Base-by-base conservation (phyloP, 2,888 invertebrate species). In the Aelia acuminata region DNA sequence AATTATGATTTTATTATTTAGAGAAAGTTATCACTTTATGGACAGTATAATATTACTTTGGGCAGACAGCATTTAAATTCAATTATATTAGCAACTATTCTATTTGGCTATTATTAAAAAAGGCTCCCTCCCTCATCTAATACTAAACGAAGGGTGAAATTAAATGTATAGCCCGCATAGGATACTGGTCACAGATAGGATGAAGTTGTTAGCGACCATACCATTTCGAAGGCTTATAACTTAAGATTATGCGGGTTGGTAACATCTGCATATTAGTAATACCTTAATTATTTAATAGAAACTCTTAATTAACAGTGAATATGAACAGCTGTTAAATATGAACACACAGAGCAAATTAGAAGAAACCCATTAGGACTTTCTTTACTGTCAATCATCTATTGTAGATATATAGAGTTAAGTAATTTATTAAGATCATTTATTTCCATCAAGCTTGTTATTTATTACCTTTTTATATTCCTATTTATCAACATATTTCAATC, bases 241-340 rank as follows among this genome's bases (percentile, higher is more conserved):
- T 57, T 57, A 13, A 26, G 57, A 15, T 15, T 11, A 57, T 57
- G 57, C 57, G 57, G 57, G 57, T 57, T 57, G 26, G 57, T 57
- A 57, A 13, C 57, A 57, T 57, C 57, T 57, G 57, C 57, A 57
- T 57, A 57, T 57, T 57, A 57, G 26, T 57, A 57, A 57, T 57
- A 26, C 26, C 57, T 57, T 57, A 26, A 57, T 57, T 57, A 57
- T 15, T 57, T 57, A 57, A 57, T 57, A 26, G 57, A n/a, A 0
- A n/a, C 26, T 2, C 53, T 57, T 57, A 57, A 57, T 57, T 26
- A 57, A 26, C 57, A 57, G 26, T 4, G 26, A 57, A 57, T 57
- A 57, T 57, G 3, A 57, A 57, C 57, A 57, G 11, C 0, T 26
- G 57, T 26, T 57, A 57, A 53, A 26, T 57, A 26, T 26, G 26